phyloP scores from a whole-genome alignment of 2,888 invertebrate genomes.

The Sphaeridia pumilis region DNA sequence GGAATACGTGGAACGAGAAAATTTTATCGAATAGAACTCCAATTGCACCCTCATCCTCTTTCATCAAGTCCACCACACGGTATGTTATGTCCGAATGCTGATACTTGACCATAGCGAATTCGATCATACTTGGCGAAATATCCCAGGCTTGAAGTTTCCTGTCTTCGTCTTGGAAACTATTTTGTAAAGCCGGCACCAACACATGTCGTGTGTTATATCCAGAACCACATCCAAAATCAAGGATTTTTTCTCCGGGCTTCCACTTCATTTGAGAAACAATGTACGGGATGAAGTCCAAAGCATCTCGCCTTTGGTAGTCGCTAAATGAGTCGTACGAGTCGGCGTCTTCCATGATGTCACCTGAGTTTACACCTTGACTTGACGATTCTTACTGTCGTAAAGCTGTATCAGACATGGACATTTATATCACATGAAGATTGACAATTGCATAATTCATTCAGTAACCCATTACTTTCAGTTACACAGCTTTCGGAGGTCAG shows the following conservation, averaged over 20 bases:
- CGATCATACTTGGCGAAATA: constrained; percentile 35
- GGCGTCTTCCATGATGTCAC: constrained; percentile 32
- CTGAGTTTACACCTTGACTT: not conserved
- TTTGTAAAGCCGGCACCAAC: constrained; percentile 22
- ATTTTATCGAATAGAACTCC: constrained; percentile 35
- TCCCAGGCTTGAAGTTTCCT: constrained; percentile 30
- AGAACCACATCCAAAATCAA: constrained; percentile 35
- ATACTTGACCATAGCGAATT: constrained; percentile 33
- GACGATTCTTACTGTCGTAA: no score
- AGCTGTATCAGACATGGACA: no score
- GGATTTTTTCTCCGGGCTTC: constrained; percentile 20
- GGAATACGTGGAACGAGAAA: constrained; percentile 35
- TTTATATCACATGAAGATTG: no score
- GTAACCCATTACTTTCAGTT: no score
- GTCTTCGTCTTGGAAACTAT: not conserved
- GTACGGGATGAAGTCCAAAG: constrained; percentile 31
- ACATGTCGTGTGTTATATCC: constrained; percentile 32
- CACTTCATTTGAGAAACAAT: constrained; percentile 29
- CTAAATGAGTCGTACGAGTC: constrained; percentile 34
- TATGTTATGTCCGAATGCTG: constrained; percentile 31
- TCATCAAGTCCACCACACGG: constrained; percentile 33
- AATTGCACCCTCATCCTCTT: constrained; percentile 30
- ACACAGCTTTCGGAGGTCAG: no score
- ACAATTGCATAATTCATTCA: no score
- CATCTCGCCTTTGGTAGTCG: constrained; percentile 33